phyloP scores from a whole-genome alignment of 2,797 vertebrate species.

The Oreonectes daqikongensis region DNA sequence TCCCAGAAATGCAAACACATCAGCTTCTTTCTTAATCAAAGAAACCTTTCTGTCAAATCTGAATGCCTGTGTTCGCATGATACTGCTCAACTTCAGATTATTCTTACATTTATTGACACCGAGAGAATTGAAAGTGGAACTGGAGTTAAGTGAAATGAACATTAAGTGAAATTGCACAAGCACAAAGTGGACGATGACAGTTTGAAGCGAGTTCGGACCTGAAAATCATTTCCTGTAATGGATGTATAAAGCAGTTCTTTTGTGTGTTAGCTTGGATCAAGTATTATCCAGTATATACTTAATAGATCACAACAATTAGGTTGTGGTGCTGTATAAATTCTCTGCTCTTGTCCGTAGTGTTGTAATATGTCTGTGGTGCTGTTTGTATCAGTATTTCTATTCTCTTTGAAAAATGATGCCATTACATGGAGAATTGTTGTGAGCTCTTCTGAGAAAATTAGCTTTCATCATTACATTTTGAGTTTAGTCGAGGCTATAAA shows the following conservation, averaged over 20 bases:
- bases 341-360: slow-evolving; percentile 7
- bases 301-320: not conserved
- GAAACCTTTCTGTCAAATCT: slow-evolving; percentile 49
- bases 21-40: slow-evolving; percentile 41
- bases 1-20: slow-evolving; percentile 41
- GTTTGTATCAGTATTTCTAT: slow-evolving; percentile 21
- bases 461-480: not conserved
- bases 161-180: slow-evolving; percentile 3
- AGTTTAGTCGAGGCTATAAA: not conserved
- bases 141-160: not conserved
- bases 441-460: not conserved
- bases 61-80: slow-evolving; percentile 73
- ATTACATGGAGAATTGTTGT: not conserved
- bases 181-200: slow-evolving; percentile 4
- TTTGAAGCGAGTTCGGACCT: not conserved
- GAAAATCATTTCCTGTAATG: slow-evolving; percentile 9
- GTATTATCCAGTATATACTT: slow-evolving; percentile 26
- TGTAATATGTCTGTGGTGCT: slow-evolving; percentile 21
- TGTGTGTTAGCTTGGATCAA: slow-evolving; percentile 17
- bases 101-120: slow-evolving; percentile 27
- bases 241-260: slow-evolving; percentile 17
- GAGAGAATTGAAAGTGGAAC: not conserved
- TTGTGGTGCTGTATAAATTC: slow-evolving; percentile 14
- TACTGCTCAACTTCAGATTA: slow-evolving; percentile 45
- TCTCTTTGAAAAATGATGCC: not conserved